Evolutionary conservation across 1,140 invertebrate genomes (phyloP), one percentile per base, ranked within the genome.

Genomic region (Dysdera silvatica): DNA sequence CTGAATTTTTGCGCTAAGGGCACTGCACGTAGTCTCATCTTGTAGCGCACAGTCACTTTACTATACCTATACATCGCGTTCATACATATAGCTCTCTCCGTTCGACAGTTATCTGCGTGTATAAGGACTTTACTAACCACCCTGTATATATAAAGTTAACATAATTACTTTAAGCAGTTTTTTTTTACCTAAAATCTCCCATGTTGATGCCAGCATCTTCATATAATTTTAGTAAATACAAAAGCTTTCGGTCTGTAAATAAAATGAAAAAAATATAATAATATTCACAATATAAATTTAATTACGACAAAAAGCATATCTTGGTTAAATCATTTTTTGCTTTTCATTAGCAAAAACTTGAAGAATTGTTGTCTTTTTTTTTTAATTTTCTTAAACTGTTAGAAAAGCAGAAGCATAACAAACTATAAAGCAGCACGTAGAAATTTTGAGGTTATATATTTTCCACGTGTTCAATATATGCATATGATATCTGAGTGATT

Each of bases 211-310:
- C 41, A 53, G 31, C 55, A 28, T 65, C 54, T 28, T 52, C 32
- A 52, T 58, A 65, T 20, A 65, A 20, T 29, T 58, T 65, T 4
- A 65, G 33, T 12, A 65, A 33, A 28, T 45, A 65, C 26, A 65
- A 24, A 24, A 65, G 23, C 6, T 57, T 58, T 48, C 53, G 54
- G 40, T 65, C 62, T 65, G 31, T 4, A 58, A 65, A 37, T 23
- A n/a, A 45, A 45, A 53, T 32, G 4, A 53, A 32, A 48, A 4
- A 23, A 54, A 51, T n/a, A 24, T 51, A n/a, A 1, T 4, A 14
- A 8, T 6, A 16, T 29, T 32, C n/a, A n/a, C n/a, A n/a, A n/a
- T 24, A 5, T 16, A 51, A 51, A 31, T 7, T 3, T 2, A 51
- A 31, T 7, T 10, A 31, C n/a, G 29, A 29, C 8, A 28, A 49